Conservation (phyloP, 2,113 vertebrate species). For the Stigmatopora argus region DNA sequence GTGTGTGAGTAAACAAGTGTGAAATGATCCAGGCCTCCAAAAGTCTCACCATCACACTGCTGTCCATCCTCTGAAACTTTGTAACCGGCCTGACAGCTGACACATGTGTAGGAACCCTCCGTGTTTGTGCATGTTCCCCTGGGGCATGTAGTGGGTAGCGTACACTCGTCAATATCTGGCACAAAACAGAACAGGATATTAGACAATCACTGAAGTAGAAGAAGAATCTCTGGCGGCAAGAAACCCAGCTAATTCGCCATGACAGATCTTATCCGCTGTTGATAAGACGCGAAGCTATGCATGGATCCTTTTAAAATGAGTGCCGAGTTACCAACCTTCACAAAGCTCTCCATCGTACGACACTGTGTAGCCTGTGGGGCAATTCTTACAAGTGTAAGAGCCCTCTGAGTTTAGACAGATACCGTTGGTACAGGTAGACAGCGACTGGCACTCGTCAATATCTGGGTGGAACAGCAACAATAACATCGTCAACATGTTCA, state of each 20-base stretch:
- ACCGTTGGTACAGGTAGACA: conserved; percentile 63
- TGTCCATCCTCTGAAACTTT: conserved; percentile 56
- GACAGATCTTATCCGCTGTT: conserved; percentile 5
- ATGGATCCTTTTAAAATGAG: conserved; percentile 5
- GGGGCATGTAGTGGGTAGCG: conserved; percentile 52
- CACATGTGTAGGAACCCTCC: conserved; percentile 64
- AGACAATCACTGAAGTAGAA: conserved; percentile 11
- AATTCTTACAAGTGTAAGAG: conserved; percentile 66
- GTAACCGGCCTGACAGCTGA: conserved; percentile 59
- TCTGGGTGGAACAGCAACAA: conserved; percentile 49
- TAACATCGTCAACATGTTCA: conserved; percentile 13
- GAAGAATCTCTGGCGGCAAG: conserved; percentile 1
- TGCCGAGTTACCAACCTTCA: conserved; percentile 58
- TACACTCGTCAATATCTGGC: conserved; percentile 69
- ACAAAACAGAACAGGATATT: conserved; percentile 28
- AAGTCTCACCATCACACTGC: conserved; percentile 62
- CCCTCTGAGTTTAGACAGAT: conserved; percentile 74
- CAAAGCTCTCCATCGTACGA: conserved; percentile 70
- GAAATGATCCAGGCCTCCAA: conserved; percentile 13
- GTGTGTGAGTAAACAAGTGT: conserved; percentile 13
- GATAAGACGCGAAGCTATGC: neutral
- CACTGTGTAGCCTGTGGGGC: conserved; percentile 65
- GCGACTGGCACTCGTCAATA: conserved; percentile 69
- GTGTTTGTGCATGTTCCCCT: conserved; percentile 65
- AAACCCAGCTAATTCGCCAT: conserved; percentile 10